phyloP scores from a whole-genome alignment of 2,113 vertebrate genomes.

The Pseudorectes ferrugineus region DNA sequence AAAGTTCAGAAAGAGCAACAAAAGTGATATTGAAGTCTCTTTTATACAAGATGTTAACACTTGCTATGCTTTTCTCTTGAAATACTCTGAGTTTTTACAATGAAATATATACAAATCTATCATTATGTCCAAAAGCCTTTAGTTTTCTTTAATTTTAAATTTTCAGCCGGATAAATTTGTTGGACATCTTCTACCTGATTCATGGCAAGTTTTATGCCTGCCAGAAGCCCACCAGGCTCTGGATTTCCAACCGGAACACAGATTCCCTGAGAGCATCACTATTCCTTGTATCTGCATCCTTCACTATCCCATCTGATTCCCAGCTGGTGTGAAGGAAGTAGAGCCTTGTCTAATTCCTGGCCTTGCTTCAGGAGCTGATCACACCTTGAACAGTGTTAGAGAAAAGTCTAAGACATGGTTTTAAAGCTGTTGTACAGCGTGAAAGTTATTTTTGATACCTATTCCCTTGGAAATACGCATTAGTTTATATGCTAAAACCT shows the following conservation, averaged over 20 bases:
- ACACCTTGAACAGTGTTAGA: accelerated
- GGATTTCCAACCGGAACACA: neutral
- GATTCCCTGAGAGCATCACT: neutral
- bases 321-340: neutral
- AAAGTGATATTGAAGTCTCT: neutral
- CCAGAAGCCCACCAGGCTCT: neutral
- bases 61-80: neutral
- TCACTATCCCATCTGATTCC: neutral
- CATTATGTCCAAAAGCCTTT: neutral
- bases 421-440: neutral
- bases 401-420: accelerated
- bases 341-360: neutral
- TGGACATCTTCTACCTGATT: neutral
- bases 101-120: accelerated
- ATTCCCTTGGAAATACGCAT: neutral
- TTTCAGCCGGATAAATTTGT: neutral
- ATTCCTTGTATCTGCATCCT: neutral
- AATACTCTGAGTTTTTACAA: neutral
- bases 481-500: neutral
- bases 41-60: neutral
- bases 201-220: neutral
- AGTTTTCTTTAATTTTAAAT: neutral
- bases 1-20: neutral
- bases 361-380: neutral
- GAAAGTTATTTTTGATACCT: neutral